These are phyloP conservation scores for Physella acuta DNA, from an alignment of 1,140 invertebrate species.

Conservation along the genomic window DNA sequence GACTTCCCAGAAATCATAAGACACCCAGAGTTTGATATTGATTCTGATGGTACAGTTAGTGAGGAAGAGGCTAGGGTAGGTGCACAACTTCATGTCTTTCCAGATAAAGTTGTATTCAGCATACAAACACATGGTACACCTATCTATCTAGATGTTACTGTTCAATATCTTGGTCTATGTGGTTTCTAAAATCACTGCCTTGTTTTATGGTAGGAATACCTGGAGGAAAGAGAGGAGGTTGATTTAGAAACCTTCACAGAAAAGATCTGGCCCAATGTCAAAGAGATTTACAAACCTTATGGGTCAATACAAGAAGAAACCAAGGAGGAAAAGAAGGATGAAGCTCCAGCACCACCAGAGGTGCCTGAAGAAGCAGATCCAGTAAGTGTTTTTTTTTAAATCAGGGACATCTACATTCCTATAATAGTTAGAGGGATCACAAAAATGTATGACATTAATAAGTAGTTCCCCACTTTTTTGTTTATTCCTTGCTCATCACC, in stretches of 20 bases:
- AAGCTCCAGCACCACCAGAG: constrained; percentile 24
- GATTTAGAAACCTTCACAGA: constrained; percentile 52
- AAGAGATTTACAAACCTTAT: constrained; percentile 52
- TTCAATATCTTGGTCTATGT: too few species aligned
- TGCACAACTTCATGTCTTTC: too few species aligned
- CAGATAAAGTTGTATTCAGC: too few species aligned
- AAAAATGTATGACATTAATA: too few species aligned
- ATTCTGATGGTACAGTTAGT: constrained; percentile 81
- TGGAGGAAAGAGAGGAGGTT: constrained; percentile 52
- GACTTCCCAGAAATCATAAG: constrained; percentile 77
- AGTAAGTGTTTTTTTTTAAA: constrained; percentile 12
- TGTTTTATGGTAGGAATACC: constrained; percentile 58
- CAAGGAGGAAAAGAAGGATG: constrained; percentile 9
- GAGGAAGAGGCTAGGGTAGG: constrained; percentile 78
- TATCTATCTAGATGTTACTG: too few species aligned
- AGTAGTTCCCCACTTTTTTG: too few species aligned
- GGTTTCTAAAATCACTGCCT: too few species aligned
- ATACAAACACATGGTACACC: too few species aligned
- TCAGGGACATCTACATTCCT: background rate
- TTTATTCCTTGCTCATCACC: too few species aligned
- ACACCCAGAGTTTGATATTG: constrained; percentile 79
- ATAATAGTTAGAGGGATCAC: too few species aligned
- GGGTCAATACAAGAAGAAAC: constrained; percentile 16
- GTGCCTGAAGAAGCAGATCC: constrained; percentile 28
- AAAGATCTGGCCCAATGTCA: constrained; percentile 58